Base-by-base conservation (phyloP, 2,797 vertebrate species). In the Heterohyrax brucei region DNA sequence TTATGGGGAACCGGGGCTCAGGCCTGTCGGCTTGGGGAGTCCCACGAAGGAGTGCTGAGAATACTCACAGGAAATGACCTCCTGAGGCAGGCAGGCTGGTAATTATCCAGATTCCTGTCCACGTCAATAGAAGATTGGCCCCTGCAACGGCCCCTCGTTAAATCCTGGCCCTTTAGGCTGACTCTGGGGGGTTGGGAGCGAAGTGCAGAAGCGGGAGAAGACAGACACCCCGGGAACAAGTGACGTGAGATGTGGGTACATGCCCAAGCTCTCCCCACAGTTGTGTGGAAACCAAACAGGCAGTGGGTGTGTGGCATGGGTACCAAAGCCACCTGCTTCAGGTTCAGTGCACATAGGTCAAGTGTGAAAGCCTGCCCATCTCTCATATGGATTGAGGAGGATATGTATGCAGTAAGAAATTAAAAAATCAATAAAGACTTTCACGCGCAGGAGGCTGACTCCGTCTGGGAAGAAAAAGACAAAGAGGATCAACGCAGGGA, bases 251-350 rank as follows among this genome's bases (percentile, higher is more conserved):
- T 39, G 39, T 39, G 39, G 39, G 39, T 39, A 39, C 39, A 39
- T 39, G 2, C 83, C 83, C 1, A 5, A 7, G 75, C 10, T 0
- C 39, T 44, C 44, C 61, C 89, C 53, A 30, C 30, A 8, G 68
- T n/a, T 18, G 21, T 39, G n/a, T 56, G 1, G 0, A 39, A 46
- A 66, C 81, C 78, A 46, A 73, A 26, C 12, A 18, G 72, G 56
- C 87, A 24, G 80, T 33, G 13, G 73, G 70, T 8, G 3, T 0
- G 1, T 12, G 30, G 50, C 0, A 0, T 28, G 21, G 39, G 24
- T 4, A 19, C 50, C 48, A 1, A 59, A 39, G 33, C 59, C n/a
- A 5, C 48, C 80, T 59, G 61, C 39, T 14, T 0, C 53, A 22
- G 76, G 4, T 78, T 73, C 78, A 19, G 4, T 22, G 7, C 4